Evolutionary conservation across 2,888 invertebrate species (phyloP).

Genomic region (Axea sp.): DNA sequence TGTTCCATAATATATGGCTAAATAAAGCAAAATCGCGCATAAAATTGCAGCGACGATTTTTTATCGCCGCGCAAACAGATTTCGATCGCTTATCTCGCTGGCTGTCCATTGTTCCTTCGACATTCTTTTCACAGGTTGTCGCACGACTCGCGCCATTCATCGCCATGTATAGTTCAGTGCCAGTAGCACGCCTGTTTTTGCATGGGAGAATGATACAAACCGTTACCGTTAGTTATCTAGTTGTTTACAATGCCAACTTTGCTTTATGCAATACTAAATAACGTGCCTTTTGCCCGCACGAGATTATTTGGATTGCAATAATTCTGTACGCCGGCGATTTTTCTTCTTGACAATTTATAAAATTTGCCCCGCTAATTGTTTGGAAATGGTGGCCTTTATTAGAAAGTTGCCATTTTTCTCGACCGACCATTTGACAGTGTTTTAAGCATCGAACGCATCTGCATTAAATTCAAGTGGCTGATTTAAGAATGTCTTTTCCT

Average conservation of each 20-base stretch:
- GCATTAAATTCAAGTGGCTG: no score
- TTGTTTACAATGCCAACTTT: conserved; percentile 59
- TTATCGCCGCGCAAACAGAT: conserved; percentile 1
- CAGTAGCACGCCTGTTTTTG: conserved; percentile 17
- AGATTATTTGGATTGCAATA: conserved; percentile 35
- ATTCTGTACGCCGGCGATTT: conserved; percentile 24
- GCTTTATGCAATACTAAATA: conserved; percentile 54
- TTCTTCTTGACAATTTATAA: conserved; percentile 28
- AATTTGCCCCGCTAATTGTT: conserved; percentile 32
- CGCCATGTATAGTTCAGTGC: background rate
- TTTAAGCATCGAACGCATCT: no score
- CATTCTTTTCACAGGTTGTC: conserved; percentile 16
- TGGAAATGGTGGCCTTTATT: no score
- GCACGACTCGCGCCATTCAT: conserved; percentile 8
- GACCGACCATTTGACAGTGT: no score
- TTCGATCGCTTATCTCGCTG: conserved; percentile 3
- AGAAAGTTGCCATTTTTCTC: no score
- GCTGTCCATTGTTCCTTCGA: conserved; percentile 13
- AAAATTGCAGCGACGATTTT: background rate
- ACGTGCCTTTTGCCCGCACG: conserved; percentile 9
- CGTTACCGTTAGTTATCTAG: conserved; percentile 52
- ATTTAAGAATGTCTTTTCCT: no score
- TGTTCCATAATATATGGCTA: background rate
- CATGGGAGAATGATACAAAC: conserved; percentile 34
- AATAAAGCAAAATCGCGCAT: background rate